Evolutionary conservation across 2,888 invertebrate species (phyloP).

Genomic region (Meiosimyza platycephala): DNA sequence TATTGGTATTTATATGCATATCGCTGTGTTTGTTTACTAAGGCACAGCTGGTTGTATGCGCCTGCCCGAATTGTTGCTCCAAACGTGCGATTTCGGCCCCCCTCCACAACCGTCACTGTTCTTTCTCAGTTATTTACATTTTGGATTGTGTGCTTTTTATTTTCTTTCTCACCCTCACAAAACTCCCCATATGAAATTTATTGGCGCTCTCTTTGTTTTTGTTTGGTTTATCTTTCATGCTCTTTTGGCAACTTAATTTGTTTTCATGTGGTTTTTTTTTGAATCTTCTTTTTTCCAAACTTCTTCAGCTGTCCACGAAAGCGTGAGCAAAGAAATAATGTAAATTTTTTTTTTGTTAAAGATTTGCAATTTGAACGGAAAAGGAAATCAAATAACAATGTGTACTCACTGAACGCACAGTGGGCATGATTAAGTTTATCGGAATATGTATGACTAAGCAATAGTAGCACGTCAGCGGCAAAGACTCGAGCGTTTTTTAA

Average conservation of each 20-base stretch:
- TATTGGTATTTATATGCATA: slow-evolving; percentile 48
- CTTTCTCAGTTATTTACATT: neutral
- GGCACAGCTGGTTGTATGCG: slow-evolving; percentile 38
- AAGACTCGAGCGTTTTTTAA: no score
- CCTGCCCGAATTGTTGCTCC: slow-evolving; percentile 30
- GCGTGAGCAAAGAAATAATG: neutral
- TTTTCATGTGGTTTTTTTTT: slow-evolving; percentile 16
- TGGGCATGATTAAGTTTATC: neutral
- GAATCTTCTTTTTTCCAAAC: slow-evolving; percentile 16
- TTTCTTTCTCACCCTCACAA: neutral
- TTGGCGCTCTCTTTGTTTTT: neutral
- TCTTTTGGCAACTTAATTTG: slow-evolving; percentile 20
- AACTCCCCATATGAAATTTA: neutral
- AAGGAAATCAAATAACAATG: slow-evolving; percentile 11
- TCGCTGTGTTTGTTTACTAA: slow-evolving; percentile 40
- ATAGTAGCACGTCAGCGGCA: no score
- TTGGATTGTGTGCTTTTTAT: neutral
- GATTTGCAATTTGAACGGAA: slow-evolving; percentile 15
- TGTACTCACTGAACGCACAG: neutral
- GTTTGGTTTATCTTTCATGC: slow-evolving; percentile 2
- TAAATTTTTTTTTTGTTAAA: neutral
- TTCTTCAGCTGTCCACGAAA: slow-evolving; percentile 3
- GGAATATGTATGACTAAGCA: no score
- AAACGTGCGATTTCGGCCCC: neutral
- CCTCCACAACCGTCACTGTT: neutral